Percentiles rank a stretch among this genome's conserved stretches.
phyloP scores from a whole-genome alignment of 2,113 vertebrate species.

The Cavia aperea region DNA sequence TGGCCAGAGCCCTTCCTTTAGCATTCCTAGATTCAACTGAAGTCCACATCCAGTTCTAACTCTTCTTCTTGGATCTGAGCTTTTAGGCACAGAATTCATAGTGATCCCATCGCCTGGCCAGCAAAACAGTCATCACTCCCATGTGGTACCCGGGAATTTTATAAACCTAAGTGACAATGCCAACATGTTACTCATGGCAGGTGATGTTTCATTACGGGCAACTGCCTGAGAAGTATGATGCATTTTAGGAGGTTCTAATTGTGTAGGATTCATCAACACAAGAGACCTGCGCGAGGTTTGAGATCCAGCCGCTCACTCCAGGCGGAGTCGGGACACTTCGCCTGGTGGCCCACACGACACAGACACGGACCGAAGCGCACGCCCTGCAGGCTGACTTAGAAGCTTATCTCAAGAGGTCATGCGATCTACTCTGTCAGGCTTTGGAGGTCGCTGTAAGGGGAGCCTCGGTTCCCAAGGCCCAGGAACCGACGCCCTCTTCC shows the following conservation, averaged over 20 bases:
- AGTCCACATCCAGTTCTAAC: conserved; percentile 82
- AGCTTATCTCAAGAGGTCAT: conserved; percentile 86
- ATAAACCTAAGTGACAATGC: conserved; percentile 90
- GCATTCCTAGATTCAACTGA: conserved; percentile 85
- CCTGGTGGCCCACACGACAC: conserved; percentile 82
- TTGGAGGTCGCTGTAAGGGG: conserved; percentile 87
- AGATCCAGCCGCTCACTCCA: conserved; percentile 89
- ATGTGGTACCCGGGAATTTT: conserved; percentile 90
- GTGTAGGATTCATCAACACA: conserved; percentile 92
- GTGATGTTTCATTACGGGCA: conserved; percentile 90
- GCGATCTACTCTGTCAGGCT: conserved; percentile 84
- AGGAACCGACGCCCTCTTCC: conserved; percentile 86
- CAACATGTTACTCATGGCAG: conserved; percentile 88
- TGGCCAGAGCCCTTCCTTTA: conserved; percentile 87
- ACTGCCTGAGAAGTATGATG: conserved; percentile 88
- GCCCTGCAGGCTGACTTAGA: conserved; percentile 91
- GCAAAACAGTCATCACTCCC: conserved; percentile 89
- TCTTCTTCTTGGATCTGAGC: conserved; percentile 83
- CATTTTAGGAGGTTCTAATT: conserved; percentile 91
- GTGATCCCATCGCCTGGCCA: conserved; percentile 87
- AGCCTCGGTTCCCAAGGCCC: conserved; percentile 86
- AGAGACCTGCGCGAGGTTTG: conserved; percentile 92
- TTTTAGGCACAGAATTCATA: conserved; percentile 87
- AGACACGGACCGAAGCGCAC: conserved; percentile 54
- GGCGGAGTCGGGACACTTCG: conserved; percentile 86